Base-by-base conservation (phyloP, 2,797 vertebrate genomes). In the Neosilurus hyrtlii region DNA sequence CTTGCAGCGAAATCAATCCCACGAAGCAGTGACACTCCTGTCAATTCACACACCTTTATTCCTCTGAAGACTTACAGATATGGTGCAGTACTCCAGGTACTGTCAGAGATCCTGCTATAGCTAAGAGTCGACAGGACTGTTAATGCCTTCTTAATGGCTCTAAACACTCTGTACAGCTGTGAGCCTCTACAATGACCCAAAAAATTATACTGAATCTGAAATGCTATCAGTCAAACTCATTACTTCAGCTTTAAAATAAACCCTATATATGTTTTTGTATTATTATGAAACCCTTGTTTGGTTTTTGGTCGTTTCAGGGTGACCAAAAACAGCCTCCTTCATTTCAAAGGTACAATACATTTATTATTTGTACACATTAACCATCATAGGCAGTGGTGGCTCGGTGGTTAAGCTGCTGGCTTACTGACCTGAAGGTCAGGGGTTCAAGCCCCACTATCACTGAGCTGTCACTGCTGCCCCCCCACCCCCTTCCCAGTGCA, bases 1-100 rank as follows among this genome's bases (percentile, higher is more conserved):
- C 83, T 82, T 66, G 49, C 67, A 78, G 84, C 85, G 84, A 89
- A 85, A 88, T 89, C 85, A 86, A 86, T 89, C 86, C 83, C 82
- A 70, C 82, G 77, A 87, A 84, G 84, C 85, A 85, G 62, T 86
- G 86, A 87, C 87, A 88, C 84, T 86, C 63, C 80, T 86, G 88
- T 88, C 85, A 82, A 86, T 86, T 85, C 57, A 84, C 80, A 81
- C 88, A 86, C 82, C 84, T 88, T 82, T 79, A 16, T 86, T 82
- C 71, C 65, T 78, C 74, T 65, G 84, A 86, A 86, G 86, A 85
- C 67, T 85, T 54, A 51, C 82, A 87, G 80, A 84, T 77, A 86
- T 72, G 73, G 77, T 83, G 79, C 63, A 70, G 72, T 87, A 84
- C 87, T 88, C 78, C 78, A 83, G 76, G 63, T 76, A 85, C 54